These are phyloP conservation scores for Lithophane semibrunnea DNA, from an alignment of 2,888 invertebrate species.

Conservation along the genomic window DNA sequence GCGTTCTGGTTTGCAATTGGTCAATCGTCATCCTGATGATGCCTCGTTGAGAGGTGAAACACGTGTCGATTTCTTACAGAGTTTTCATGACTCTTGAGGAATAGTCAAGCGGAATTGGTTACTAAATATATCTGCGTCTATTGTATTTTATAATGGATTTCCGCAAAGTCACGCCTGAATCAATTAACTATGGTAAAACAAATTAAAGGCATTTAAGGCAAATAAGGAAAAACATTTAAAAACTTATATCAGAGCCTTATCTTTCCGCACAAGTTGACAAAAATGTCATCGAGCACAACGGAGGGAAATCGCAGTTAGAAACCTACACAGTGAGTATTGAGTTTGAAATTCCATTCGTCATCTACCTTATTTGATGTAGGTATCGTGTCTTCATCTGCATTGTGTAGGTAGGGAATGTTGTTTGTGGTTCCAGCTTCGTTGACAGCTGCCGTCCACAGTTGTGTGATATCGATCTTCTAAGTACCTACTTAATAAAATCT, in stretches of 20 bases:
- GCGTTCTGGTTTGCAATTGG: no score
- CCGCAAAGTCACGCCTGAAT: no score
- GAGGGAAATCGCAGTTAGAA: constrained; percentile 1
- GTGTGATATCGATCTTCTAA: background rate
- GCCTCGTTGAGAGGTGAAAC: no score
- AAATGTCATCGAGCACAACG: background rate
- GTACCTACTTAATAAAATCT: no score
- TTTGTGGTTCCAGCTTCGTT: background rate
- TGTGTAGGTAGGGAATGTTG: constrained; percentile 7
- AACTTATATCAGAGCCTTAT: background rate
- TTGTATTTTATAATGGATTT: no score
- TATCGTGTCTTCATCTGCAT: background rate
- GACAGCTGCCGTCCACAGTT: background rate
- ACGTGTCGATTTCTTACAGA: no score
- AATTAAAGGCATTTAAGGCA: background rate
- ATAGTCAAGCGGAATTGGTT: no score
- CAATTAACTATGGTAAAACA: no score
- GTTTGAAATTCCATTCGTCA: background rate
- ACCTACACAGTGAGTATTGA: constrained; percentile 5
- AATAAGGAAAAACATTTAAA: constrained; percentile 1
- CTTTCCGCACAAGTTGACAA: constrained; percentile 12
- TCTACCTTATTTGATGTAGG: background rate
- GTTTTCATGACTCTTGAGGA: no score
- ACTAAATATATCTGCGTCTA: no score
- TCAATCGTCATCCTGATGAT: no score